Conservation (phyloP, 37 sponge, comb jelly and placozoan species). For the Tethya wilhelma region DNA sequence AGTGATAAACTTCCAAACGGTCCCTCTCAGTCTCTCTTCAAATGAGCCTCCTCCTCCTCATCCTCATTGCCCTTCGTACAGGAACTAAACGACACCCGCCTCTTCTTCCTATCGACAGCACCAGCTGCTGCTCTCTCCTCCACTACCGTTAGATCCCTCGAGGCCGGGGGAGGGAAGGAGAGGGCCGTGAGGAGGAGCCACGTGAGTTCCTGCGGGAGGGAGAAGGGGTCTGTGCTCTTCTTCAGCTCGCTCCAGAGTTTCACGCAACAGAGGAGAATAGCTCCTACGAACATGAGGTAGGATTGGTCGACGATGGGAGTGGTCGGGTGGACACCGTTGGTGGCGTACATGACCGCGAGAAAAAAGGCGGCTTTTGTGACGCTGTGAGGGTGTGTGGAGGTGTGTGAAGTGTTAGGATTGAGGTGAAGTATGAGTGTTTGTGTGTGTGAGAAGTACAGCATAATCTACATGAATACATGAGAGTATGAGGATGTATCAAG, state of each 20-base stretch:
- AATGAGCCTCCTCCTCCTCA: no score
- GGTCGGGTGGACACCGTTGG: constrained; percentile 12
- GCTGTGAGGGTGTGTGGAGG: constrained; percentile 4
- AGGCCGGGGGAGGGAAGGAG: constrained; percentile 6
- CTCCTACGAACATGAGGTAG: constrained; percentile 24
- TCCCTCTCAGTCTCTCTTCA: no score
- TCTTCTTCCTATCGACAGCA: no score
- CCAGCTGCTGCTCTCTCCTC: no score
- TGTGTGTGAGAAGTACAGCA: no score
- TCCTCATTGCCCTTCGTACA: no score
- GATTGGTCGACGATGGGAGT: constrained; percentile 10
- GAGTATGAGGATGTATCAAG: not conserved
- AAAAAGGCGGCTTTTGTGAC: constrained; percentile 37
- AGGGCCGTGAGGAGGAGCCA: constrained; percentile 18
- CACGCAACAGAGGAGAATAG: constrained; percentile 1
- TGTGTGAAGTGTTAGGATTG: not conserved
- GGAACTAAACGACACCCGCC: no score
- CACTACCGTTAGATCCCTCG: no score
- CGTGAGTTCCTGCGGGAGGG: constrained; percentile 17
- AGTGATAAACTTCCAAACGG: no score
- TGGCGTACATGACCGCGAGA: constrained; percentile 20
- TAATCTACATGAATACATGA: no score
- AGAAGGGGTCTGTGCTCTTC: constrained; percentile 13
- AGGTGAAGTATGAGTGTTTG: not conserved
- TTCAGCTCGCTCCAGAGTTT: not conserved